phyloP scores from a whole-genome alignment of 2,113 vertebrate species.

The Brachionichthys hirsutus region DNA sequence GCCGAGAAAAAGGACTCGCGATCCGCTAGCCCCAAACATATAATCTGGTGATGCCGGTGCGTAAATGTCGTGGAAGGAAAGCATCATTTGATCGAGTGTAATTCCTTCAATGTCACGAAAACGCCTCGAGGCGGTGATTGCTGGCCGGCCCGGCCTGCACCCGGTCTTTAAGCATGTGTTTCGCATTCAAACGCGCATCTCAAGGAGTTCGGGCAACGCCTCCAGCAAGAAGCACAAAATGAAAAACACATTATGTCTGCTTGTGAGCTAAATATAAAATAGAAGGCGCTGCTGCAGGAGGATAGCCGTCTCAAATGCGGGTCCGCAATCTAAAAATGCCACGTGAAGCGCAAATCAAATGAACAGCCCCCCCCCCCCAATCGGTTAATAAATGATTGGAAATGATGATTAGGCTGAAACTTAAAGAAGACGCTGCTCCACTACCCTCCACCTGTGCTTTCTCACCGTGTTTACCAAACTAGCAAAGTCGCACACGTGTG shows the following conservation, averaged over 20 bases:
- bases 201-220: constrained; percentile 62
- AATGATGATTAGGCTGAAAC: neutral
- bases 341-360: constrained; percentile 11
- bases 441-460: no score
- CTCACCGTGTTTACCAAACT: no score
- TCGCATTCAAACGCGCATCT: constrained; percentile 62
- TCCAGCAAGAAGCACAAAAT: constrained; percentile 61
- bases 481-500: no score
- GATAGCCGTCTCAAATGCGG: constrained; percentile 34
- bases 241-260: constrained; percentile 70
- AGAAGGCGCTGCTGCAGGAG: constrained; percentile 37
- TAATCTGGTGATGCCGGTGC: constrained; percentile 48
- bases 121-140: constrained; percentile 35
- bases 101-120: constrained; percentile 44
- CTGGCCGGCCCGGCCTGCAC: constrained; percentile 9
- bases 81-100: constrained; percentile 42
- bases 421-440: no score
- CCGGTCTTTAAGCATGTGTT: constrained; percentile 41
- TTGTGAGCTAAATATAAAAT: constrained; percentile 62
- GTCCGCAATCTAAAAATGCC: constrained; percentile 30
- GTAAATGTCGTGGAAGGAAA: constrained; percentile 61
- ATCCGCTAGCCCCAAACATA: constrained; percentile 24
- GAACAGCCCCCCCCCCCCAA: neutral
- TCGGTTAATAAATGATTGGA: constrained; percentile 3
- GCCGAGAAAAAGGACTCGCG: constrained; percentile 3